Evolutionary conservation across 1,140 invertebrate genomes (phyloP).

Genomic region (Drosophila pseudoananassae): DNA sequence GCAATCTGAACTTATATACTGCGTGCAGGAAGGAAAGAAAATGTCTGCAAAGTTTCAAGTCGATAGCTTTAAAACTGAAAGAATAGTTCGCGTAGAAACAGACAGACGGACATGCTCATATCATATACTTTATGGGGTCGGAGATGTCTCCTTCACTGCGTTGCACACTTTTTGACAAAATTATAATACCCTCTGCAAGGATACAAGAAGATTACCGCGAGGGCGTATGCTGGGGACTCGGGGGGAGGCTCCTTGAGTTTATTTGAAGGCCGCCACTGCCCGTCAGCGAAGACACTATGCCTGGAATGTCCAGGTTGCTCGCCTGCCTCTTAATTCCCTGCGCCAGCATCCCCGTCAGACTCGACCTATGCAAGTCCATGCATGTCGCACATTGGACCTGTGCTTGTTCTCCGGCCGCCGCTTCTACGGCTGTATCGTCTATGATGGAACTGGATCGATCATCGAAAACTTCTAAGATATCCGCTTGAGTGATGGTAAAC

Average conservation of each 20-base stretch:
- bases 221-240: conserved; percentile 88
- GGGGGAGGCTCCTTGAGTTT: conserved; percentile 87
- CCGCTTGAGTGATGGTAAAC: conserved; percentile 80
- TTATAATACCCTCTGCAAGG: no score
- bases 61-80: no score
- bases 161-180: no score
- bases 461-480: conserved; percentile 44
- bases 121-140: no score
- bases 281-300: conserved; percentile 81
- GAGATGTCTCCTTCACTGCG: no score
- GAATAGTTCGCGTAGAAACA: no score
- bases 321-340: conserved; percentile 85
- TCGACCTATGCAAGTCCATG: conserved; percentile 74
- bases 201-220: conserved; percentile 80
- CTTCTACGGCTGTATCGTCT: conserved; percentile 25
- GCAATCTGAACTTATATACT: no score
- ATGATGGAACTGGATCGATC: neutral
- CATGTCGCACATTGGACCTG: conserved; percentile 27
- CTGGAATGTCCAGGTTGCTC: conserved; percentile 85
- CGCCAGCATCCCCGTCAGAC: conserved; percentile 75
- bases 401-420: neutral
- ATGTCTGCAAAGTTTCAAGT: no score
- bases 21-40: no score
- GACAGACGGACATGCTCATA: no score
- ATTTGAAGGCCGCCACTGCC: conserved; percentile 49